A percentile compares a stretch with the other conserved stretches of the same genome.
phyloP scores from a whole-genome alignment of 2,888 invertebrate genomes.

The Lasius fuliginosus region DNA sequence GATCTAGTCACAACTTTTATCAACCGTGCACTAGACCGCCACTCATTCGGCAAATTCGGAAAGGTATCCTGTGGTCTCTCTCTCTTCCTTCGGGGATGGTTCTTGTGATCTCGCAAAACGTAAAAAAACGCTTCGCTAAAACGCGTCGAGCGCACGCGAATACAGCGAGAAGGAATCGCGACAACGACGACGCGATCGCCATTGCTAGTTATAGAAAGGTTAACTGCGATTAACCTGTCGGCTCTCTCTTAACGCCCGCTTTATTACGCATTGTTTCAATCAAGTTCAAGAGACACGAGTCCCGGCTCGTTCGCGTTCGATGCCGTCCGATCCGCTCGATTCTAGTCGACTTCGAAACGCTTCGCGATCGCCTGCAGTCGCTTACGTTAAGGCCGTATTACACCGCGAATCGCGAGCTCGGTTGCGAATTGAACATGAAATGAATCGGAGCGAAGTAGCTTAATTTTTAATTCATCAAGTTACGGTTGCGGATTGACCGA shows the following conservation, averaged over 20 bases:
- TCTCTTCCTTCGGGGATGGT: constrained; percentile 2
- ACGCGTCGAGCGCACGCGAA: neutral
- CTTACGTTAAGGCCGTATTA: neutral
- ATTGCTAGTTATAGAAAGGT: constrained; percentile 71
- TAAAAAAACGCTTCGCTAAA: neutral
- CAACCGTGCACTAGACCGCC: constrained; percentile 91
- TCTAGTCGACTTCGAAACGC: neutral
- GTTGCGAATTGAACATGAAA: too few species aligned
- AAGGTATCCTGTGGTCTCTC: constrained; percentile 17
- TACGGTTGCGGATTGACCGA: too few species aligned
- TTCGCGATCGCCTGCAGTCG: neutral
- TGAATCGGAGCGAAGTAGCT: too few species aligned
- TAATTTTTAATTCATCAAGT: too few species aligned
- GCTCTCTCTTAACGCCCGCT: constrained; percentile 71
- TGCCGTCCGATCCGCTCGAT: constrained; percentile 32
- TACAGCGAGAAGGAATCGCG: neutral
- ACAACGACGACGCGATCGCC: constrained; percentile 7
- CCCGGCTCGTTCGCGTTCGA: constrained; percentile 60
- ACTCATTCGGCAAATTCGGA: constrained; percentile 89
- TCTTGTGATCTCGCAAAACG: neutral
- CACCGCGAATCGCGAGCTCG: too few species aligned
- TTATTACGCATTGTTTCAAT: constrained; percentile 79
- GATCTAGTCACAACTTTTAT: constrained; percentile 93
- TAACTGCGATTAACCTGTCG: constrained; percentile 82
- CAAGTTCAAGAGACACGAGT: constrained; percentile 65